Evolutionary conservation across 2,888 invertebrate species (phyloP), one percentile per base, ranked within the genome.

Genomic region (Euspilapteryx auroguttella): DNA sequence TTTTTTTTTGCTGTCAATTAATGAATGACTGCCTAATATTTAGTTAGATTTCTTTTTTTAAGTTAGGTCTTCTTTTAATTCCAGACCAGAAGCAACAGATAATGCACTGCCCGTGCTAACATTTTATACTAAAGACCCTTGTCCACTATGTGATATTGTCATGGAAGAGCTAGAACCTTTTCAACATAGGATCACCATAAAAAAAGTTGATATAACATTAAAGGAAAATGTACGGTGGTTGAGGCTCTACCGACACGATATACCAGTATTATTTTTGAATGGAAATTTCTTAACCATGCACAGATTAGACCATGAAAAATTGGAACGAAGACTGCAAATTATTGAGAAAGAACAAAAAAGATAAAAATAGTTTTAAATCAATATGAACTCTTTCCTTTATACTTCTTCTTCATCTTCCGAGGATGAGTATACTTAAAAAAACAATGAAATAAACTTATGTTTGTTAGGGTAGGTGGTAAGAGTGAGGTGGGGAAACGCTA

Each of bases 251-350:
- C 80, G 85, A 37, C 79, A 85, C 50, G 92, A 94, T 50, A 94
- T 94, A 48, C 94, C 94, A 23, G 94, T 94, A 6, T 61, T 94
- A 39, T 91, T 92, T 59, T 73, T 94, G 5, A 87, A 93, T 63
- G 88, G 87, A 4, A 79, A 85, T 42, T 94, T 81, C 62, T 69
- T 94, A 25, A 89, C 89, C 50, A 89, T 86, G 77, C 87, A 89
- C 53, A 78, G 61, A 34, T 64, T 90, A 38, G 79, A 89, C 56
- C 66, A 55, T 32, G 53, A 65, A 26, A 50, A 83, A 32, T 64
- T 87, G 39, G 63, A 80, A 29, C 65, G 38, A 38, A 68, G 76
- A 47, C 51, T 86, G 25, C 37, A 46, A 37, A 49, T 53, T 24
- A 52, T 79, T 38, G 59, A 77, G 39, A 39, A 50, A 32, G 47